Evolutionary conservation across 2,113 vertebrate species (phyloP).

Genomic region (Myiozetetes cayanensis): DNA sequence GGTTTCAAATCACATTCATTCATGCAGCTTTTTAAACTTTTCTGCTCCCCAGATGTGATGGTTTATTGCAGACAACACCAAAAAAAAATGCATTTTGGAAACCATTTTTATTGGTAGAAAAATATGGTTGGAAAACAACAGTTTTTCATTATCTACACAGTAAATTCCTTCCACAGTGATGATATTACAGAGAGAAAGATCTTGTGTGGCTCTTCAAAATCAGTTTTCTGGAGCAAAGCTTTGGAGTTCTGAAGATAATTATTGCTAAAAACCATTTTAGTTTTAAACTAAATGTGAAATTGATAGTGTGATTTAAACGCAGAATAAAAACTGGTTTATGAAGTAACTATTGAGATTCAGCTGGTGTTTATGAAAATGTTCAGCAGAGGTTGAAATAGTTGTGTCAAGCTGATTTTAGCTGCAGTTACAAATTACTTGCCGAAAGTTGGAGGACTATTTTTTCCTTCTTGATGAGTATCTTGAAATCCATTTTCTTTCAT

Average conservation of each 20-base stretch:
- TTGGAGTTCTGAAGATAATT: neutral
- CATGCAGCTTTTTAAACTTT: neutral
- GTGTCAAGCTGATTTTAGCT: neutral
- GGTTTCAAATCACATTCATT: neutral
- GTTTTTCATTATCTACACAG: neutral
- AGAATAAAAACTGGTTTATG: neutral
- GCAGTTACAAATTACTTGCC: neutral
- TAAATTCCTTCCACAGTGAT: neutral
- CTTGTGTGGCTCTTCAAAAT: neutral
- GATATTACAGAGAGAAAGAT: neutral
- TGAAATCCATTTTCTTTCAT: neutral
- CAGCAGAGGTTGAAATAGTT: neutral
- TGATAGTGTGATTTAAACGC: neutral
- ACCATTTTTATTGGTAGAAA: neutral
- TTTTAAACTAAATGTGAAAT: neutral
- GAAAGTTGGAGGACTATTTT: neutral
- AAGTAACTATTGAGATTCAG: neutral
- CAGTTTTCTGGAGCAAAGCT: neutral
- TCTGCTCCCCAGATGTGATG: neutral
- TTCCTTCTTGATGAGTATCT: neutral
- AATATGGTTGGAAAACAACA: neutral
- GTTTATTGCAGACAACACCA: neutral
- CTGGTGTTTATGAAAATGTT: neutral
- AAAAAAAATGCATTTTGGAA: neutral
- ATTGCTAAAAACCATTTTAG: neutral